Evolutionary conservation across 2,888 invertebrate species (phyloP).

Genomic region (Meteorus colon): DNA sequence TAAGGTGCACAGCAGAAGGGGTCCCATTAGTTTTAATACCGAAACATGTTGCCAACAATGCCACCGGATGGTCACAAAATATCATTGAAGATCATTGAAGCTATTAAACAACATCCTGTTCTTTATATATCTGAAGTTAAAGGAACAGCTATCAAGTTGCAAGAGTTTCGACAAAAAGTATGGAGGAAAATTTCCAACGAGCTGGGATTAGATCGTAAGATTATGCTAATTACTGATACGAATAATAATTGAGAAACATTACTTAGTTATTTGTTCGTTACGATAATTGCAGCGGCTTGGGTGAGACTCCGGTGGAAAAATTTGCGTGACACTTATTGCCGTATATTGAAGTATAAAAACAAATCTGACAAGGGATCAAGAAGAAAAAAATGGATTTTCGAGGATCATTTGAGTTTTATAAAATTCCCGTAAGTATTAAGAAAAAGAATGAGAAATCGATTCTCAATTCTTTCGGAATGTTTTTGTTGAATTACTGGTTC

Average conservation of each 20-base stretch:
- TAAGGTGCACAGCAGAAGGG: background rate
- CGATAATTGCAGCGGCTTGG: conserved; percentile 61
- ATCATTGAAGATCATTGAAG: conserved; percentile 68
- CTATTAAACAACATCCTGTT: conserved; percentile 69
- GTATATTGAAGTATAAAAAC: conserved; percentile 69
- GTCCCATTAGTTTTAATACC: background rate
- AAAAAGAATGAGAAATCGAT: background rate
- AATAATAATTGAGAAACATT: background rate
- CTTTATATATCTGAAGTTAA: conserved; percentile 68
- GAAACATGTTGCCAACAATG: conserved; percentile 61
- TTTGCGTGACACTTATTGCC: conserved; percentile 68
- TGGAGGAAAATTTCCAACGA: conserved; percentile 70
- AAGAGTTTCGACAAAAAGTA: conserved; percentile 70
- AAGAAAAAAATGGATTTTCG: conserved; percentile 71
- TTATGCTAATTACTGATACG: background rate
- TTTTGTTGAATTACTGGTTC: too few relatives aligned
- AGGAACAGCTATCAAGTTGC: conserved; percentile 64
- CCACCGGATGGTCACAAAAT: conserved; percentile 69
- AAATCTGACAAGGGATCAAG: conserved; percentile 65
- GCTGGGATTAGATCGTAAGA: conserved; percentile 67
- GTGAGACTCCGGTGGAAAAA: conserved; percentile 70
- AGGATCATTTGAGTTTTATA: conserved; percentile 67
- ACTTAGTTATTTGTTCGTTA: background rate
- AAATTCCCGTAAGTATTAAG: conserved; percentile 66
- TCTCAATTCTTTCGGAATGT: too few relatives aligned